Base-by-base conservation (phyloP, 2,113 vertebrate genomes). In the Megaleporinus macrocephalus region DNA sequence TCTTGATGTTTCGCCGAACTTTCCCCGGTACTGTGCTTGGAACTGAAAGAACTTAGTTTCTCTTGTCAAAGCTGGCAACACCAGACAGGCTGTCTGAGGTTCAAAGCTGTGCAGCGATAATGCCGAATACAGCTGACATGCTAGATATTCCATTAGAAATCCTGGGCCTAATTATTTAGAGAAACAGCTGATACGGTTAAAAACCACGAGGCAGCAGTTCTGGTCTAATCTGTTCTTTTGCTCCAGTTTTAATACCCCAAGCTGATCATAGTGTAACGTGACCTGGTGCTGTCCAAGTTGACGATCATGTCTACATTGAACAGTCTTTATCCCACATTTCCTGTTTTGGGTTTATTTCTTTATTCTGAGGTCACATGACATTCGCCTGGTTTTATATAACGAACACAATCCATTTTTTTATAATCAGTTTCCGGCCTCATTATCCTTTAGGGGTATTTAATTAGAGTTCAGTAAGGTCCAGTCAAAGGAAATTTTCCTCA, bases 61-160 rank as follows among this genome's bases (percentile, higher is more conserved):
- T 10, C 65, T n/a, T n/a, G 65, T 68, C 30, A 68, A 36, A 36
- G 66, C 36, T 70, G 66, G 22, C 57, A 61, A 26, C 22, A 7
- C 53, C n/a, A 57, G 53, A 57, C 57, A 26, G 26, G 57, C 57
- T 44, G 66, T 41, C 36, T 70, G 12, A 41, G 22, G 33, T 70
- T 70, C 66, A 70, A 70, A 70, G 33, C 66, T 44, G 5, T 44
- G 66, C 36, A 44, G 66, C n/a, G 66, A 70, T 44, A 20, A 70
- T 44, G 20, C 22, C 12, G 33, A 70, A 70, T 41, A 44, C 44
- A 70, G 66, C 66, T 41, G 20, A 44, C 33, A 44, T 41, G 12
- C 20, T 70, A 70, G 36, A 70, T 44, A 41, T 44, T 22, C 11
- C 36, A 70, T 44, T 70, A 70, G 22, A 33, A 36, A 70, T 44